A percentile compares a stretch with the other conserved stretches of the same genome.
These are phyloP conservation scores for Phlogophora meticulosa DNA, from an alignment of 2,888 invertebrate genomes.

Conservation along the genomic window DNA sequence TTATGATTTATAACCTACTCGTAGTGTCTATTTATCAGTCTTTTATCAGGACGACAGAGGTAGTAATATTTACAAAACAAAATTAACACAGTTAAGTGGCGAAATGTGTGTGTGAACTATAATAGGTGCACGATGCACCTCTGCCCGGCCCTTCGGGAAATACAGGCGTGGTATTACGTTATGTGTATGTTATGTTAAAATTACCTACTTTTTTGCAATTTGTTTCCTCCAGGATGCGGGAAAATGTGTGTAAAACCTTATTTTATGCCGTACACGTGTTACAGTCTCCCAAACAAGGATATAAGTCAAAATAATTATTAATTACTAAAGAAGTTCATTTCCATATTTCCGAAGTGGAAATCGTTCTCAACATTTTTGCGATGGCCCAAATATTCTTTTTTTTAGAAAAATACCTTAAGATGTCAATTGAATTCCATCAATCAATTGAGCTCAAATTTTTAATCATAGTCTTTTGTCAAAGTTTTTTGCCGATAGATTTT, in stretches of 20 bases:
- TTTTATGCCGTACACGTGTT: neutral
- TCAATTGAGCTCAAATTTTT: slow-evolving; percentile 62
- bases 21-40: too few relatives aligned
- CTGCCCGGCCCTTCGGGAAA: too few relatives aligned
- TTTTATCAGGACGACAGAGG: too few relatives aligned
- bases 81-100: too few relatives aligned
- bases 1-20: too few relatives aligned
- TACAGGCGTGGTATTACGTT: too few relatives aligned
- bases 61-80: too few relatives aligned
- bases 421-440: slow-evolving; percentile 66
- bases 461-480: slow-evolving; percentile 65
- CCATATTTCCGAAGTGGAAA: slow-evolving; percentile 30
- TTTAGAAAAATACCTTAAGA: slow-evolving; percentile 49
- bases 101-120: too few relatives aligned
- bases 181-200: too few relatives aligned
- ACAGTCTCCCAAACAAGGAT: neutral
- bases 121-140: too few relatives aligned
- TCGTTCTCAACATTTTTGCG: slow-evolving; percentile 51
- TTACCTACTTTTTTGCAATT: too few relatives aligned
- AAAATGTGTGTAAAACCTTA: neutral
- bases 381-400: slow-evolving; percentile 55
- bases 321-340: slow-evolving; percentile 38
- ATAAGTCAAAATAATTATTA: slow-evolving; percentile 34
- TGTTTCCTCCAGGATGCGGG: too few relatives aligned
- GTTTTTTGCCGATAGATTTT: slow-evolving; percentile 55